Conservation (phyloP, 2,888 invertebrate species). For the Parnassius mnemosyne region DNA sequence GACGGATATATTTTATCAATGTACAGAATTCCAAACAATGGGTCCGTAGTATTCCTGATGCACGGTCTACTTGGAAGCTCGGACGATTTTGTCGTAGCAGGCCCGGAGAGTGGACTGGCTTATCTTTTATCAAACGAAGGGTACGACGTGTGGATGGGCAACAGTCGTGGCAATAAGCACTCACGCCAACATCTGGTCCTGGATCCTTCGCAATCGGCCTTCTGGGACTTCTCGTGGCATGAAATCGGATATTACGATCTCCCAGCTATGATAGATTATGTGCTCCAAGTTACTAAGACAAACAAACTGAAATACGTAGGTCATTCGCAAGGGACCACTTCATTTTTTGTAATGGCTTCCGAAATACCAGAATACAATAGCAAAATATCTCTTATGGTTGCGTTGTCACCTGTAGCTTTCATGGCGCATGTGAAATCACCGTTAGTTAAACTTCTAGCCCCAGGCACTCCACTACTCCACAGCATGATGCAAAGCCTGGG, state of each 20-base stretch:
- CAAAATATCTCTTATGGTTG: conserved; percentile 76
- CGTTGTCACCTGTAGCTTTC: conserved; percentile 81
- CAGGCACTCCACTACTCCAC: conserved; percentile 44
- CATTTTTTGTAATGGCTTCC: conserved; percentile 80
- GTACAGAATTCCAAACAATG: conserved; percentile 53
- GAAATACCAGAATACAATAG: conserved; percentile 76
- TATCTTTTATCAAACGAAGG: conserved; percentile 80
- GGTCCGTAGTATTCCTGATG: conserved; percentile 56
- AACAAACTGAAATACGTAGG: conserved; percentile 83
- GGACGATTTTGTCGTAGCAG: conserved; percentile 58
- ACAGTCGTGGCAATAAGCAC: conserved; percentile 87
- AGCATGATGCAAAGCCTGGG: conserved; percentile 62
- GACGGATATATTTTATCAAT: conserved; percentile 55
- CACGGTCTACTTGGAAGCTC: conserved; percentile 60
- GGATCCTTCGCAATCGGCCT: conserved; percentile 61
- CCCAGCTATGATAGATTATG: conserved; percentile 88
- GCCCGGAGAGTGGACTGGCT: conserved; percentile 51
- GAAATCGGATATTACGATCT: conserved; percentile 89
- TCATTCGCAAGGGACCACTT: conserved; percentile 85
- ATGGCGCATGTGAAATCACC: conserved; percentile 63
- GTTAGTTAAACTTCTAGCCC: conserved; percentile 49
- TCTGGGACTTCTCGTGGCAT: conserved; percentile 89
- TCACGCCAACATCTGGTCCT: conserved; percentile 74
- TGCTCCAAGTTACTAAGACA: conserved; percentile 74
- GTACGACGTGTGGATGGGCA: conserved; percentile 90